Base-by-base conservation (phyloP, 2,113 vertebrate species). In the Prinia subflava region DNA sequence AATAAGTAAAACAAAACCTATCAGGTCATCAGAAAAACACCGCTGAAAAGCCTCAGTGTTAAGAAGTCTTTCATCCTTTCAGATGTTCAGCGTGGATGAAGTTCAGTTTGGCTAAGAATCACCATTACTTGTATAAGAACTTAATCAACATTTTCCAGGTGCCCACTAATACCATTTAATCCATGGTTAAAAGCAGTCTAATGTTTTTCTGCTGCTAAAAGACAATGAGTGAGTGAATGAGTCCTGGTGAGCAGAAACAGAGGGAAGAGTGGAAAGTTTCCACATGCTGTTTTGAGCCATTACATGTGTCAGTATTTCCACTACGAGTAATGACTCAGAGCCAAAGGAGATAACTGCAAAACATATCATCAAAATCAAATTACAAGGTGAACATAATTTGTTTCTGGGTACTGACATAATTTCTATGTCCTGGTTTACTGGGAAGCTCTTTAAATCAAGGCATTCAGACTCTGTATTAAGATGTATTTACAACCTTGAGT, bases 351-450 rank as follows among this genome's bases (percentile, higher is more conserved):
- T 82, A 83, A 65, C 35, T 86, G 63, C 70, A 93, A 86, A 85
- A 76, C 47, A 64, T 33, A 89, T 60, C 46, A 90, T 78, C 60
- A 95, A 94, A 94, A 95, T 85, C 50, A 87, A 94, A 94, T 91
- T 96, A 92, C n/a, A 50, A 91, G 52, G 86, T 84, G 64, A 88
- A 79, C 25, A 75, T 79, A 78, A 91, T 92, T 93, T 89, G 73
- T 68, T 92, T 82, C 83, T 91, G 65, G 19, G 9, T 73, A 82
- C 1, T 2, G 44, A 55, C 18, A 9, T 95, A 92, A 95, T 95
- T 87, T 57, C 28, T 82, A 19, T 1, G 0, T 39, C 71, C 79
- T 94, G 62, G 30, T 88, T 79, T 74, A 50, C 57, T 85, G 30
- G 24, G 39, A 87, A 81, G 49, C 37, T 83, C 46, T 87, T 44